Conservation (phyloP, 2,113 vertebrate genomes). For the Choloepus hoffmanni region DNA sequence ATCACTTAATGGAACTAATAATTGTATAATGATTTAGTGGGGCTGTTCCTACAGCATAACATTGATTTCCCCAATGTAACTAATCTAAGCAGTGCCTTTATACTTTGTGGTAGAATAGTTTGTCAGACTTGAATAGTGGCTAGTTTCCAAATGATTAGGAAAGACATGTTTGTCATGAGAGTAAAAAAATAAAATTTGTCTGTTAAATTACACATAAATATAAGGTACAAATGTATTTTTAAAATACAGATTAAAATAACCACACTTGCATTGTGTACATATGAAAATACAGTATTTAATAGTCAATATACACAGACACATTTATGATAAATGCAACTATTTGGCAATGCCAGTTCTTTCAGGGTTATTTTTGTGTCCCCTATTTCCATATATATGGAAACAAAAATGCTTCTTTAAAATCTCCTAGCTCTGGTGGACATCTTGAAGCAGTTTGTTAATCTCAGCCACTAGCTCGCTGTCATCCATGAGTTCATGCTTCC, state of each 20-base stretch:
- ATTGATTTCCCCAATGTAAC: slow-evolving; percentile 63
- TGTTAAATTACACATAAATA: slow-evolving; percentile 99
- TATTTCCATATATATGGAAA: slow-evolving; percentile 87
- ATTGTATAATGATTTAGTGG: slow-evolving; percentile 80
- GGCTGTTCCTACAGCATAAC: slow-evolving; percentile 68
- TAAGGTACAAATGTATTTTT: slow-evolving; percentile 99
- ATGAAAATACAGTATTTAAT: slow-evolving; percentile 98
- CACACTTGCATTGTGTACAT: slow-evolving; percentile 99
- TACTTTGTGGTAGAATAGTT: background rate
- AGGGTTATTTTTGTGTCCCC: slow-evolving; percentile 57
- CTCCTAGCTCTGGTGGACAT: slow-evolving; percentile 95
- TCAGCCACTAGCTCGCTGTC: slow-evolving; percentile 98
- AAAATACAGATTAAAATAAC: slow-evolving; percentile 99
- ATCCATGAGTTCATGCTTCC: slow-evolving; percentile 97
- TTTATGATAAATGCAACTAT: slow-evolving; percentile 97
- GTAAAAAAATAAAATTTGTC: slow-evolving; percentile 99
- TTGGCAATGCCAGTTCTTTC: slow-evolving; percentile 91
- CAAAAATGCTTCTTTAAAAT: slow-evolving; percentile 19
- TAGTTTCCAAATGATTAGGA: slow-evolving; percentile 84
- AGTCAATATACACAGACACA: slow-evolving; percentile 99
- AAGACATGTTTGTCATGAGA: slow-evolving; percentile 91
- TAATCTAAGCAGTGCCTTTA: slow-evolving; percentile 69
- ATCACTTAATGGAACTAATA: slow-evolving; percentile 77
- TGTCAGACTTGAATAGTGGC: slow-evolving; percentile 51
- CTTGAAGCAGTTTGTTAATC: slow-evolving; percentile 98